A percentile compares a stretch with the other conserved stretches of the same genome.
phyloP scores from a whole-genome alignment of 2,888 invertebrate species.

The Cosmia pyralina region DNA sequence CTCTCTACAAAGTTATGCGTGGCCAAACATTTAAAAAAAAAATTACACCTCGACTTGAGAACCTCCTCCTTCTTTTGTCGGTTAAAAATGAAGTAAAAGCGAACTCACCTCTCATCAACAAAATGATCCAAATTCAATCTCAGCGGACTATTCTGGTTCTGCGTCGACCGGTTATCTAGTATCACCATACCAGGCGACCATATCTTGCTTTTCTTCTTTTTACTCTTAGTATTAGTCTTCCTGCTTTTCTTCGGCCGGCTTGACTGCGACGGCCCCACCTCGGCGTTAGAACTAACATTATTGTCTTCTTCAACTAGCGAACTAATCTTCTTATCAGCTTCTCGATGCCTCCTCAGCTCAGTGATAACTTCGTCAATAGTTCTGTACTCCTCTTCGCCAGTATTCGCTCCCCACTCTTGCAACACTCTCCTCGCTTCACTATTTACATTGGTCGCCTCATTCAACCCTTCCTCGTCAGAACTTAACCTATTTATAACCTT shows the following conservation, averaged over 20 bases:
- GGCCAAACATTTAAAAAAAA: too few species aligned
- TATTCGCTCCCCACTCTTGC: slow-evolving; percentile 77
- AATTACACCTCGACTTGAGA: too few species aligned
- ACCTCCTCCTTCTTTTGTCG: too few species aligned
- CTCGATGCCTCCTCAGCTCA: slow-evolving; percentile 79
- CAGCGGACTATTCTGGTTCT: slow-evolving; percentile 77
- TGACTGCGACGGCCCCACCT: slow-evolving; percentile 72
- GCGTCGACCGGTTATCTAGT: slow-evolving; percentile 80
- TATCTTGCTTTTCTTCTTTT: slow-evolving; percentile 81
- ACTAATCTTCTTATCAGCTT: slow-evolving; percentile 73
- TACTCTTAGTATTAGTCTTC: slow-evolving; percentile 77
- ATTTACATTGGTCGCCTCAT: slow-evolving; percentile 70
- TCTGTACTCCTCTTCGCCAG: slow-evolving; percentile 75
- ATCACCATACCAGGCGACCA: slow-evolving; percentile 86
- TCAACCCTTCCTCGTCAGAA: slow-evolving; percentile 73
- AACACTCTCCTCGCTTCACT: slow-evolving; percentile 70
- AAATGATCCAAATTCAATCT: slow-evolving; percentile 87
- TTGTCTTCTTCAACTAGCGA: slow-evolving; percentile 71
- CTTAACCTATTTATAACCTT: slow-evolving; percentile 77
- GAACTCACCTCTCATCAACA: slow-evolving; percentile 85
- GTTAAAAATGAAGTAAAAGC: background rate
- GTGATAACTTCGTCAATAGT: slow-evolving; percentile 82
- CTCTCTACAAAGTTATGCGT: too few species aligned
- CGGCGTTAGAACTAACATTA: slow-evolving; percentile 60
- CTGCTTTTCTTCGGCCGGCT: slow-evolving; percentile 74